Conservation (phyloP, 2,797 vertebrate species). For the Coranthus polyacanthus region DNA sequence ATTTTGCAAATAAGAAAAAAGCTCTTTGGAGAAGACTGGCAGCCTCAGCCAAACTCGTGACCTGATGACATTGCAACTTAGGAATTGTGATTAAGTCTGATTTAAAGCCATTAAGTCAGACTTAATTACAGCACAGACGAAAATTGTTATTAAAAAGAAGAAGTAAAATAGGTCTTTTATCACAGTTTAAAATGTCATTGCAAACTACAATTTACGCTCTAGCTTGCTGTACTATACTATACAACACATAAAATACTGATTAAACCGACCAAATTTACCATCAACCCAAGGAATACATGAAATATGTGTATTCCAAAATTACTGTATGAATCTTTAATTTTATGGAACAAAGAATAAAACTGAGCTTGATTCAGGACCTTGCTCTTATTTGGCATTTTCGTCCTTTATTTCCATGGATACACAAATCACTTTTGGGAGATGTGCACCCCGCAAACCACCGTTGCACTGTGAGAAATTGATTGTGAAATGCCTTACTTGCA, state of each 20-base stretch:
- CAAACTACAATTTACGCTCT: neutral
- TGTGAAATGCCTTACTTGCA: conserved; percentile 57
- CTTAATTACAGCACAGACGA: conserved; percentile 20
- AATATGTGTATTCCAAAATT: conserved; percentile 27
- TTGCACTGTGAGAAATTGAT: conserved; percentile 39
- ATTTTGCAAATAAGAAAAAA: conserved; percentile 22
- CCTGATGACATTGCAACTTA: neutral
- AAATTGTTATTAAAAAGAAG: conserved; percentile 17
- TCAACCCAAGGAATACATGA: conserved; percentile 1
- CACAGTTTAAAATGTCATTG: neutral
- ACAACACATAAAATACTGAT: too few species aligned
- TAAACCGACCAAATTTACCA: too few species aligned
- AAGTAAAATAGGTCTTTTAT: neutral
- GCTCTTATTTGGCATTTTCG: conserved; percentile 35
- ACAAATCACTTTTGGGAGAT: conserved; percentile 41
- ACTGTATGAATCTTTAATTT: conserved; percentile 32
- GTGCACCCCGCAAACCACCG: conserved; percentile 30
- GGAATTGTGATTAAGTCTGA: conserved; percentile 4
- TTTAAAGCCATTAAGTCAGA: conserved; percentile 2
- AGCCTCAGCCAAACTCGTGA: conserved; percentile 5
- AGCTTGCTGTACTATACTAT: too few species aligned
- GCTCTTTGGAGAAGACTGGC: neutral
- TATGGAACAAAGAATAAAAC: conserved; percentile 9
- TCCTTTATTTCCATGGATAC: conserved; percentile 37
- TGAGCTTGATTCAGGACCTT: conserved; percentile 2